Conservation (phyloP, 1,140 invertebrate genomes). For the Drosophila trapezifrons region DNA sequence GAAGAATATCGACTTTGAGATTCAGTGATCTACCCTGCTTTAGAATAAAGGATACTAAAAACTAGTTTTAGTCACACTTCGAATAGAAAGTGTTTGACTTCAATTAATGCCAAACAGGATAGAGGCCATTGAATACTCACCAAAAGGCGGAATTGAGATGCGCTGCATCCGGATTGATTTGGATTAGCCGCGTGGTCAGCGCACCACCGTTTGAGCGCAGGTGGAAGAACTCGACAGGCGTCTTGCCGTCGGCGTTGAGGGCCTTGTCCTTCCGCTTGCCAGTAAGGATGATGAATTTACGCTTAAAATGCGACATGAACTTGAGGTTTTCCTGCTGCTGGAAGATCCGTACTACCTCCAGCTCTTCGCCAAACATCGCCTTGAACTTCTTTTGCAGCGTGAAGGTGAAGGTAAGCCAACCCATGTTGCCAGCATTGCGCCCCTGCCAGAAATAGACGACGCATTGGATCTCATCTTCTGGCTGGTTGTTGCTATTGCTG, state of each 20-base stretch:
- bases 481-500: constrained; percentile 77
- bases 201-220: constrained; percentile 97
- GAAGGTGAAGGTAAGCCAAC: constrained; percentile 99
- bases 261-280: constrained; percentile 91
- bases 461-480: constrained; percentile 96
- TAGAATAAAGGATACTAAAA: too few species aligned
- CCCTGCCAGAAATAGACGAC: constrained; percentile 99
- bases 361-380: constrained; percentile 95
- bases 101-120: too few species aligned
- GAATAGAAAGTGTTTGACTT: too few species aligned
- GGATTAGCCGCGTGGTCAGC: constrained; percentile 96
- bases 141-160: constrained; percentile 94
- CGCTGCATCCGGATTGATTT: constrained; percentile 92
- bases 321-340: constrained; percentile 99
- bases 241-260: constrained; percentile 85
- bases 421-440: constrained; percentile 98
- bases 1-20: too few species aligned
- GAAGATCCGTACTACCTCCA: constrained; percentile 98
- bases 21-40: too few species aligned
- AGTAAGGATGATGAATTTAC: constrained; percentile 96
- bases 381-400: constrained; percentile 99
- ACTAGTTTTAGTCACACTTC: too few species aligned
- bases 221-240: constrained; percentile 96
- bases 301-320: constrained; percentile 98
- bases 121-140: constrained; percentile 85